These are phyloP conservation scores for Anneissia japonica DNA, from an alignment of 35 echinoderm and acorn worm species.

Conservation along the genomic window DNA sequence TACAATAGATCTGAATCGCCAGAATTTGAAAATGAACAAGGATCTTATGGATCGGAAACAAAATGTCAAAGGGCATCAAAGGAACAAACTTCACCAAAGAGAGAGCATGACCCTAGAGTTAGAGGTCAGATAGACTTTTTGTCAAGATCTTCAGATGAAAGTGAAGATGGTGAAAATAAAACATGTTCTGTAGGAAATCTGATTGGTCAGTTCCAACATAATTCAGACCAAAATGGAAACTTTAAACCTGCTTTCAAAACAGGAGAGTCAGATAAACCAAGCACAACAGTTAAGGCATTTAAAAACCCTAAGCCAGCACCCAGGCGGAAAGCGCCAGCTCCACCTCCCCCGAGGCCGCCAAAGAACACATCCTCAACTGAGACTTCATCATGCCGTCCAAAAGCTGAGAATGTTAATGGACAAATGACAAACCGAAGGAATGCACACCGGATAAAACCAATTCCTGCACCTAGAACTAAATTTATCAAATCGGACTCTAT, in stretches of 20 bases:
- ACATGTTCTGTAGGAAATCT: background rate
- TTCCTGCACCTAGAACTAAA: conserved; percentile 12
- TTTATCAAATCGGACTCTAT: background rate
- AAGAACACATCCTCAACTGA: background rate
- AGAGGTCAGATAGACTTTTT: background rate
- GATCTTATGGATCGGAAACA: background rate
- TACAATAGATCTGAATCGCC: background rate
- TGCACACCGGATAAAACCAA: conserved; percentile 3
- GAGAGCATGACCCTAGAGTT: background rate
- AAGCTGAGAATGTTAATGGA: conserved; percentile 12
- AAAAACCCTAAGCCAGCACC: conserved; percentile 24
- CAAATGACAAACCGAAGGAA: conserved; percentile 7
- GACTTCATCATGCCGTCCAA: background rate
- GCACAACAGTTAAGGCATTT: background rate
- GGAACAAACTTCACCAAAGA: background rate
- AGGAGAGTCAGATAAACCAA: background rate
- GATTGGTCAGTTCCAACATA: background rate
- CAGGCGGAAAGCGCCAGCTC: conserved; percentile 5
- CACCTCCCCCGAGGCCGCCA: conserved; percentile 4
- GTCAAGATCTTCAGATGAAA: background rate
- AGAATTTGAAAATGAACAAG: background rate
- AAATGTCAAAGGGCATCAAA: background rate
- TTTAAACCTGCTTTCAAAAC: background rate
- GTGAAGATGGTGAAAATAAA: background rate
- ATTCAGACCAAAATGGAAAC: background rate